Conservation (phyloP, 37 sponge, comb jelly and placozoan genomes). For the Ianthella basta region DNA sequence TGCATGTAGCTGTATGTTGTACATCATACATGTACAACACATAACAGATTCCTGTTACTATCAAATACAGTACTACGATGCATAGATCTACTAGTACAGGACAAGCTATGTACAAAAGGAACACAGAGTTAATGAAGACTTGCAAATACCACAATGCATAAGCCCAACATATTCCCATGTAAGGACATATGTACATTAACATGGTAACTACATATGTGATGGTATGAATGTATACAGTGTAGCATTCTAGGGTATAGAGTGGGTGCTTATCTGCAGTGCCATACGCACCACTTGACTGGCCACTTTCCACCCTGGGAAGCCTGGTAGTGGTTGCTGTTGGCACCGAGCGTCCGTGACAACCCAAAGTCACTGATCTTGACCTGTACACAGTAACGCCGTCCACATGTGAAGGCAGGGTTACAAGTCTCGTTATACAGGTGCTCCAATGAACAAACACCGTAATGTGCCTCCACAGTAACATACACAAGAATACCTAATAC, state of each 20-base stretch:
- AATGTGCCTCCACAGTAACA: too few relatives aligned
- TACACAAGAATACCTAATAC: too few relatives aligned
- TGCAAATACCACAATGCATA: too few relatives aligned
- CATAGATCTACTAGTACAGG: too few relatives aligned
- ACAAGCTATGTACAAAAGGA: too few relatives aligned
- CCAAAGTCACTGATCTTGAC: conserved; percentile 99
- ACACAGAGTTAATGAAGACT: too few relatives aligned
- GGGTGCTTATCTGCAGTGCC: too few relatives aligned
- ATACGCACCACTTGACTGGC: conserved; percentile 99
- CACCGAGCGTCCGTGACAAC: conserved; percentile 91
- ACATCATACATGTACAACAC: background rate
- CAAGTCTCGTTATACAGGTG: background rate
- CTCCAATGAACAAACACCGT: background rate
- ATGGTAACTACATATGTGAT: background rate
- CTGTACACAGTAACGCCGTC: conserved; percentile 23
- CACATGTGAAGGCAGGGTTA: too few relatives aligned
- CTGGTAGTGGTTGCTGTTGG: conserved; percentile 94
- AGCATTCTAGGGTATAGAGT: too few relatives aligned
- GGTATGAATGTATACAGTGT: too few relatives aligned
- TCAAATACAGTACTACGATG: background rate
- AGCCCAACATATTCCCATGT: background rate
- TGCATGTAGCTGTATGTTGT: background rate
- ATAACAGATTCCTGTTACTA: background rate
- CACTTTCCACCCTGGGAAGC: conserved; percentile 96
- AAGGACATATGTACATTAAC: background rate